These are phyloP conservation scores for Dicyrtomina minuta DNA, from an alignment of 2,888 invertebrate species.

Conservation along the genomic window DNA sequence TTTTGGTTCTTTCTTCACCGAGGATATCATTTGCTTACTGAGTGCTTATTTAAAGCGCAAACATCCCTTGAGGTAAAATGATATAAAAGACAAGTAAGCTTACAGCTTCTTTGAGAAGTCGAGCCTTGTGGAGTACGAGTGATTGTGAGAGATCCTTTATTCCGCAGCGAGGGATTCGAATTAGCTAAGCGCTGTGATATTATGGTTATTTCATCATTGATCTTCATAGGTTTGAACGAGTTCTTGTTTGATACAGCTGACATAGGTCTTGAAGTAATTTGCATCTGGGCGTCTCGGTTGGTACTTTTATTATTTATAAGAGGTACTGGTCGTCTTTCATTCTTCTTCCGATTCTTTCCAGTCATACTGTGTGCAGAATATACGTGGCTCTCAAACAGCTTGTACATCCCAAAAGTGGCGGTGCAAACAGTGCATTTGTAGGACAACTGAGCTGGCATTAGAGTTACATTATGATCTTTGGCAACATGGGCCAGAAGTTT, in stretches of 20 bases:
- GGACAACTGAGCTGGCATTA: conserved; percentile 89
- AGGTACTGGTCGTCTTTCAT: conserved; percentile 50
- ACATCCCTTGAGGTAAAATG: conserved; percentile 2
- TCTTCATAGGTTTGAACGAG: conserved; percentile 73
- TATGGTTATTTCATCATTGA: conserved; percentile 86
- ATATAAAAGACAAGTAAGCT: conserved; percentile 17
- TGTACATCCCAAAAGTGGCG: conserved; percentile 92
- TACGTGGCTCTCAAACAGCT: conserved; percentile 90
- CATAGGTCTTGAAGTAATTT: conserved; percentile 46
- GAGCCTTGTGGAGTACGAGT: conserved; percentile 50
- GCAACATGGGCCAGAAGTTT: conserved; percentile 89
- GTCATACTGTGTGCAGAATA: conserved; percentile 90
- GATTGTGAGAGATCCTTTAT: conserved; percentile 53
- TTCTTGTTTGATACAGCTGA: conserved; percentile 38
- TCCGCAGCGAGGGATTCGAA: conserved; percentile 41
- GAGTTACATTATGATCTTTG: conserved; percentile 83
- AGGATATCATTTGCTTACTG: too few relatives aligned
- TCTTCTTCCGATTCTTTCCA: conserved; percentile 69
- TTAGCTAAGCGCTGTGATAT: conserved; percentile 73
- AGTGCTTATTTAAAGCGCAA: not conserved
- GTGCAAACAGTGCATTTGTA: conserved; percentile 95
- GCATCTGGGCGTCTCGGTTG: conserved; percentile 42
- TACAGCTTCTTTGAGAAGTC: conserved; percentile 22
- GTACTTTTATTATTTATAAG: conserved; percentile 11
- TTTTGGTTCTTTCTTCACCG: too few relatives aligned